phyloP scores from a whole-genome alignment of 2,797 vertebrate genomes.

The Neostethus bicornis region DNA sequence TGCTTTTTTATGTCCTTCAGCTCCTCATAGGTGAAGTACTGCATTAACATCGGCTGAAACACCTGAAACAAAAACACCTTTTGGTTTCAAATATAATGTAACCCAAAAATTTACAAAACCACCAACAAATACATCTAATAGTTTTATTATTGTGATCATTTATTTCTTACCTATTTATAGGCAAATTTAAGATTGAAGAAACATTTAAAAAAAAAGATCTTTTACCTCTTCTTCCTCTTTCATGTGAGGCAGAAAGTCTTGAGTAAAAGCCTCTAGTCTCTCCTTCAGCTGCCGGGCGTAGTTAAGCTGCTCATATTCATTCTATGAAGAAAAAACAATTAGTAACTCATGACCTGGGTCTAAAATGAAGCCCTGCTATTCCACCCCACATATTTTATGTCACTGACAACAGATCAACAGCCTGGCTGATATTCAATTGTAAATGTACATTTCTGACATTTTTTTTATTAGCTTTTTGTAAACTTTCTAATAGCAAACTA shows the following conservation, averaged over 20 bases:
- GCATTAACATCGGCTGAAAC: conserved; percentile 99
- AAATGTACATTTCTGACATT: neutral
- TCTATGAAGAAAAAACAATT: conserved; percentile 73
- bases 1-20: conserved; percentile 98
- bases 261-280: conserved; percentile 94
- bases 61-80: conserved; percentile 80
- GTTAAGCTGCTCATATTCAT: conserved; percentile 96
- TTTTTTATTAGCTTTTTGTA: neutral
- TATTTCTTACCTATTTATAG: conserved; percentile 15
- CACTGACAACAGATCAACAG: neutral
- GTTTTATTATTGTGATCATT: neutral
- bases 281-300: conserved; percentile 98
- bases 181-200: neutral
- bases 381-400: neutral
- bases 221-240: conserved; percentile 98
- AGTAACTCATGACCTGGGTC: conserved; percentile 4
- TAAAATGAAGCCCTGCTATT: neutral
- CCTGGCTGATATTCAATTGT: neutral
- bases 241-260: conserved; percentile 99
- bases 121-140: neutral
- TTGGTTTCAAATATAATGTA: conserved; percentile 27
- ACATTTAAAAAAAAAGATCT: conserved; percentile 1
- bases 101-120: neutral
- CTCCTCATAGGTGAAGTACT: conserved; percentile 98
- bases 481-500: neutral